phyloP scores from a whole-genome alignment of 2,888 invertebrate species.

The Unio pictorum region DNA sequence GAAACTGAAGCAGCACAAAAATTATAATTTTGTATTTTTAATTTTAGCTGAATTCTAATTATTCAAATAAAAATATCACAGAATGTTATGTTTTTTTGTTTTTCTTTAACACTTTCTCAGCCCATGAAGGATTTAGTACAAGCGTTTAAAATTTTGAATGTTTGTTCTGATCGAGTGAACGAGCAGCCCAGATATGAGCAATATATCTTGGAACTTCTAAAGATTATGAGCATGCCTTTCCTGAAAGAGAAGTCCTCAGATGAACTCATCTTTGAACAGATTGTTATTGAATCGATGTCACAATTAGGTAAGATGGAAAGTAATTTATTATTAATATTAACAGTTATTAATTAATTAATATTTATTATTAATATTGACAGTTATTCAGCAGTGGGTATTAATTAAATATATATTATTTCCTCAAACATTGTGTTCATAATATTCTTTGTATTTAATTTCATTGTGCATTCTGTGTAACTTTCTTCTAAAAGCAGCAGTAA shows the following conservation, averaged over 20 bases:
- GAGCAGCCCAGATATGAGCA: slow-evolving; percentile 65
- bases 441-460: too few relatives aligned
- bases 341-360: too few relatives aligned
- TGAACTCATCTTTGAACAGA: slow-evolving; percentile 68
- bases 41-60: too few relatives aligned
- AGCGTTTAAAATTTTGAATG: slow-evolving; percentile 69
- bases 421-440: too few relatives aligned
- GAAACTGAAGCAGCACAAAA: too few relatives aligned
- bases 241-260: slow-evolving; percentile 70
- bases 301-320: slow-evolving; percentile 63
- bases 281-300: slow-evolving; percentile 69
- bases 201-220: slow-evolving; percentile 63
- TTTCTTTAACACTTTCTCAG: slow-evolving; percentile 51
- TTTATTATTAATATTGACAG: too few relatives aligned
- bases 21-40: too few relatives aligned
- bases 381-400: too few relatives aligned
- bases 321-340: too few relatives aligned
- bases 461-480: too few relatives aligned
- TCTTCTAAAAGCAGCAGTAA: too few relatives aligned
- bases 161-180: slow-evolving; percentile 67
- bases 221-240: slow-evolving; percentile 67
- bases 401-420: too few relatives aligned
- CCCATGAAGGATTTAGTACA: slow-evolving; percentile 69
- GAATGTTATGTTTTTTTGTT: not conserved
- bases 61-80: not conserved